Percentiles rank a stretch among this genome's conserved stretches.
These are phyloP conservation scores for Platyura marginata DNA, from an alignment of 1,140 invertebrate genomes.

Conservation along the genomic window DNA sequence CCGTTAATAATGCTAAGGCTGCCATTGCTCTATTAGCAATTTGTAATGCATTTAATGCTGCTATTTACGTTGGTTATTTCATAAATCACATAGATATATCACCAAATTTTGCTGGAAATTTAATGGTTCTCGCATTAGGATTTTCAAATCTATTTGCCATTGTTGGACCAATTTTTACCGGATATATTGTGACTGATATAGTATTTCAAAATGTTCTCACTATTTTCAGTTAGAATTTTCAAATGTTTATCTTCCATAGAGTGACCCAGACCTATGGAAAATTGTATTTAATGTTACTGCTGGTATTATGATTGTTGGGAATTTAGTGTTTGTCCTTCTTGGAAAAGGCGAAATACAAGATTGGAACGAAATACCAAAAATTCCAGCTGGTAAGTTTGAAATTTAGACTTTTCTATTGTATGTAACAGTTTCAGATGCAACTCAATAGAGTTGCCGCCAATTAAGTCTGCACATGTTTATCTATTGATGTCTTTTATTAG, in stretches of 20 bases:
- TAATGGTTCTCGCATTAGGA: constrained; percentile 56
- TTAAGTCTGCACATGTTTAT: not conserved
- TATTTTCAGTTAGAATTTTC: not conserved
- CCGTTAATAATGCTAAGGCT: constrained; percentile 27
- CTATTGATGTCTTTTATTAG: too few species aligned
- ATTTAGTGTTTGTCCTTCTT: constrained; percentile 42
- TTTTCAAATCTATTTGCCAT: constrained; percentile 51
- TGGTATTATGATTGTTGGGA: constrained; percentile 36
- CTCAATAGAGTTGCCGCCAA: too few species aligned
- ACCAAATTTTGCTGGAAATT: constrained; percentile 54
- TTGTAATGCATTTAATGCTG: constrained; percentile 59
- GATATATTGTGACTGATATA: constrained; percentile 36
- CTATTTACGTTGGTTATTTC: constrained; percentile 47
- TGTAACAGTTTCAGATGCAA: too few species aligned
- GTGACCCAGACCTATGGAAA: constrained; percentile 32
- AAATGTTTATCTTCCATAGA: not conserved
- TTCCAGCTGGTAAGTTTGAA: too few species aligned
- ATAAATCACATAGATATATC: constrained; percentile 57
- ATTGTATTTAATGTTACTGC: constrained; percentile 43
- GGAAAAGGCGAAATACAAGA: constrained; percentile 39
- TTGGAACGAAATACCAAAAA: constrained; percentile 36
- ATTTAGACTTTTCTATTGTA: too few species aligned
- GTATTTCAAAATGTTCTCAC: not conserved
- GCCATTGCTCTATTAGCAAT: constrained; percentile 41
- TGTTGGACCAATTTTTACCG: constrained; percentile 42